phyloP scores from a whole-genome alignment of 2,797 vertebrate genomes.

The Eremophila alpestris region DNA sequence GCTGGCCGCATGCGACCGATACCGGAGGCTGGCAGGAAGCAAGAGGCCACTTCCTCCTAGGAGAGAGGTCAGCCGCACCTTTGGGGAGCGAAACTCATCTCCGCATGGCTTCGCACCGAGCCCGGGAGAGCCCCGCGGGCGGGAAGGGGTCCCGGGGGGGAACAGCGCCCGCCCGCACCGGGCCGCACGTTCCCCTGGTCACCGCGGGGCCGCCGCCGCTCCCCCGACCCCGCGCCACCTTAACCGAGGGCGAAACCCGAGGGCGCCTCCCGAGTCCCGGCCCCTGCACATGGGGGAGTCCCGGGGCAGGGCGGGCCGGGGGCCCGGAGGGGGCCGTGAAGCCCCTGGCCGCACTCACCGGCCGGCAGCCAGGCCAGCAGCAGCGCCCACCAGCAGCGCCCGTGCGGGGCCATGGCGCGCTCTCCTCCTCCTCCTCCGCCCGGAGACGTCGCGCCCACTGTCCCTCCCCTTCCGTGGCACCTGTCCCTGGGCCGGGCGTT shows the following conservation, averaged over 20 bases:
- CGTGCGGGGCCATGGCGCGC: conserved; percentile 20
- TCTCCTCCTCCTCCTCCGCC: not conserved
- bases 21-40: not conserved
- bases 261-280: not conserved
- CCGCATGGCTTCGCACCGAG: not conserved
- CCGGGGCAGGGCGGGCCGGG: not conserved
- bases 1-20: not conserved
- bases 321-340: too few relatives aligned
- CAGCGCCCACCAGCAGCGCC: not conserved
- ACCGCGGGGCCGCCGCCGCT: not conserved
- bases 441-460: not conserved
- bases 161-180: not conserved
- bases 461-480: conserved; percentile 53
- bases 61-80: not conserved
- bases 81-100: not conserved
- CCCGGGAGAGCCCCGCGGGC: not conserved
- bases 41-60: not conserved
- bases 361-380: conserved; percentile 67
- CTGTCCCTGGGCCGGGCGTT: not conserved
- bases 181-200: not conserved
- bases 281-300: not conserved
- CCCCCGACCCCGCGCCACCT: not conserved
- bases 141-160: accelerated
- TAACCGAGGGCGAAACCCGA: not conserved
- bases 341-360: conserved; percentile 65